A percentile compares a stretch with the other conserved stretches of the same genome.
Evolutionary conservation across 2,797 vertebrate genomes (phyloP).

Genomic region (Lateolabrax maculatus): DNA sequence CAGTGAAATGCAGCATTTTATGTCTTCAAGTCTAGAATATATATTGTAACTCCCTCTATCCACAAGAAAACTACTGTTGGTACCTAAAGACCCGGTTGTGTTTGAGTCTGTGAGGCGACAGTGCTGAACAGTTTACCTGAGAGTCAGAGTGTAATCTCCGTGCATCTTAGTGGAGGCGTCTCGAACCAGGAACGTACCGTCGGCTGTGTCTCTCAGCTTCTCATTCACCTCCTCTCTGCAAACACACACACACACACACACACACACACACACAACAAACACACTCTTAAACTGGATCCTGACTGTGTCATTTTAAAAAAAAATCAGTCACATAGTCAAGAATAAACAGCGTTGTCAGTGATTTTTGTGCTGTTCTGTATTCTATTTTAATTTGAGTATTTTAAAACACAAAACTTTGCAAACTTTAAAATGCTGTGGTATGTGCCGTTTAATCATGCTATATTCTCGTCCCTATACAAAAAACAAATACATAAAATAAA

Average conservation of each 20-base stretch:
- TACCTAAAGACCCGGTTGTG: background rate
- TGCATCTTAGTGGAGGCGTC: constrained; percentile 99
- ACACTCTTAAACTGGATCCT: background rate
- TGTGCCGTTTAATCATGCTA: too few relatives aligned
- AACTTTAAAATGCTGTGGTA: background rate
- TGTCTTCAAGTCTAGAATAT: too few relatives aligned
- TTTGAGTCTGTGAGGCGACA: background rate
- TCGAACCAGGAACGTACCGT: constrained; percentile 97
- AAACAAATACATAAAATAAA: background rate
- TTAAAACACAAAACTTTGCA: too few relatives aligned
- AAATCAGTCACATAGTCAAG: too few relatives aligned
- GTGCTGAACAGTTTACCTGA: constrained; percentile 85
- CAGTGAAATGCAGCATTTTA: too few relatives aligned
- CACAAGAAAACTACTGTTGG: too few relatives aligned
- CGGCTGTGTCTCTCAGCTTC: constrained; percentile 97
- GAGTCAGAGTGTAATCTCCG: constrained; percentile 96
- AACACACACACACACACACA: constrained; percentile 1
- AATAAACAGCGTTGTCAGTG: too few relatives aligned
- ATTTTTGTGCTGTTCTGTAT: too few relatives aligned
- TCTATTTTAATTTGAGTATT: too few relatives aligned
- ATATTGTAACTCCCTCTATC: too few relatives aligned
- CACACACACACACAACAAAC: background rate
- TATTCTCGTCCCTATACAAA: background rate
- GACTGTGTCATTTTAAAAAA: too few relatives aligned
- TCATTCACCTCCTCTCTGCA: constrained; percentile 97